Conservation (phyloP, 2,113 vertebrate genomes). For the Hucho hucho region DNA sequence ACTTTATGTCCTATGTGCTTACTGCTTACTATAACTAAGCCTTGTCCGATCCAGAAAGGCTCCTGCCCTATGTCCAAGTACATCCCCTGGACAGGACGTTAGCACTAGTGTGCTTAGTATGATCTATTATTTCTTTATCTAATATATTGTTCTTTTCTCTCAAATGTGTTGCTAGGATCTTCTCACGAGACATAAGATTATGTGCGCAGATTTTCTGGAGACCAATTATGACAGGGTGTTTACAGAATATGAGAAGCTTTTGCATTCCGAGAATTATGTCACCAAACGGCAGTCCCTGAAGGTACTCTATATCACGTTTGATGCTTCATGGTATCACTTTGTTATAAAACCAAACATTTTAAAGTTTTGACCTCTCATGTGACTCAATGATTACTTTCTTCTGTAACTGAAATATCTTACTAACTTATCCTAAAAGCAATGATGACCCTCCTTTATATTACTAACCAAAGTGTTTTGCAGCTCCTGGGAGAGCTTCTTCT, state of each 20-base stretch:
- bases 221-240: conserved; percentile 96
- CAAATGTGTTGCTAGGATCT: conserved; percentile 80
- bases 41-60: no score
- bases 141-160: neutral
- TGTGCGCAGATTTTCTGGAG: conserved; percentile 95
- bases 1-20: no score
- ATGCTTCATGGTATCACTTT: neutral
- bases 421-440: neutral
- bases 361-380: neutral
- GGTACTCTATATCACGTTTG: conserved; percentile 71
- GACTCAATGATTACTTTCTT: neutral
- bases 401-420: neutral
- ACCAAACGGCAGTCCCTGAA: conserved; percentile 97
- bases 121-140: neutral
- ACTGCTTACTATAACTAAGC: no score
- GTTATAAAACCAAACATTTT: neutral
- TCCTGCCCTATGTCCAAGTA: no score
- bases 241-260: conserved; percentile 95
- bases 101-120: no score
- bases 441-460: neutral
- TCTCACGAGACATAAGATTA: conserved; percentile 91
- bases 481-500: conserved; percentile 93
- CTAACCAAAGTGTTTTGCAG: conserved; percentile 56
- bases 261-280: conserved; percentile 96
- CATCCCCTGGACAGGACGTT: no score